Percentiles rank a stretch among this genome's conserved stretches.
These are phyloP conservation scores for Eilema depressum DNA, from an alignment of 2,888 invertebrate species.

Conservation along the genomic window DNA sequence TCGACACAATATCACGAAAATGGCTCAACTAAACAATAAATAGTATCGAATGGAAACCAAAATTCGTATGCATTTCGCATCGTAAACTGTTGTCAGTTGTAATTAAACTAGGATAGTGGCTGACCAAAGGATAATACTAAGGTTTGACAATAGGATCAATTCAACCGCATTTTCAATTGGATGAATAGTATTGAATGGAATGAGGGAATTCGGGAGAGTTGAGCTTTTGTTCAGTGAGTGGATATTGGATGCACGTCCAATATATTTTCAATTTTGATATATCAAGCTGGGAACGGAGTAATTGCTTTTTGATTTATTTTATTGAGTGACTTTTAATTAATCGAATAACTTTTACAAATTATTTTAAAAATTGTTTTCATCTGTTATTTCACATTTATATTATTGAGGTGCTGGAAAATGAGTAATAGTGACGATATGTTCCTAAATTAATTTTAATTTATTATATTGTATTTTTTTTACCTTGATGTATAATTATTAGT, in stretches of 20 bases:
- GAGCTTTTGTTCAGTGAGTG: not conserved
- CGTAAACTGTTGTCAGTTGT: no score
- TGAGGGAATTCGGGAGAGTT: not conserved
- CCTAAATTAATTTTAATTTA: no score
- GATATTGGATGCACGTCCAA: slow-evolving; percentile 5
- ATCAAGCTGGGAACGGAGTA: not conserved
- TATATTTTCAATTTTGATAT: not conserved
- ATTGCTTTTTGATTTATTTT: not conserved
- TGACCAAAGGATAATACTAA: not conserved
- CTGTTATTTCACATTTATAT: no score
- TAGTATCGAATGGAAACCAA: not conserved
- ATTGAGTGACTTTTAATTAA: not conserved
- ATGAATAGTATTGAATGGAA: not conserved
- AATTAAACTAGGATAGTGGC: not conserved
- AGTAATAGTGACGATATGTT: no score
- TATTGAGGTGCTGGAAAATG: no score
- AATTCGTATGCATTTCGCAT: not conserved
- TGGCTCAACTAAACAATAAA: not conserved
- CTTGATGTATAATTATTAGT: no score
- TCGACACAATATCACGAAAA: not conserved
- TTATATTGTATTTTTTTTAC: no score
- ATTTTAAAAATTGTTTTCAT: not conserved
- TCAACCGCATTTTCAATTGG: not conserved
- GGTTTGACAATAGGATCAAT: not conserved
- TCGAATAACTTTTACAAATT: not conserved